Conservation (phyloP, 2,113 vertebrate species). For the Corvus moneduloides region DNA sequence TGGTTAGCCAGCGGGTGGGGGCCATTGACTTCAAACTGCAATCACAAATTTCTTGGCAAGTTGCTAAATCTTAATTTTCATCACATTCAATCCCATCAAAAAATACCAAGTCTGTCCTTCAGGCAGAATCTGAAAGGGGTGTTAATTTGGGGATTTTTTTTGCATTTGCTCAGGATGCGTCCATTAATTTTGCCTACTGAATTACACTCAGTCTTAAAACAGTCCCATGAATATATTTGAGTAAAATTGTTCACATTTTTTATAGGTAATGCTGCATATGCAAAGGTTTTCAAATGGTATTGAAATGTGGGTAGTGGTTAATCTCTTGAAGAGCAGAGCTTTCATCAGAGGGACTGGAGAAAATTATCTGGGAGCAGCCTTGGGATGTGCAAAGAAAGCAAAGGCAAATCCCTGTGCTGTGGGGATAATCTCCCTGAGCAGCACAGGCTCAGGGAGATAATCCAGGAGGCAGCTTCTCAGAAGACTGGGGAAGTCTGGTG, state of each 20-base stretch:
- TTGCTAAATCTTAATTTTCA: background rate
- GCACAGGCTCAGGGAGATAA: background rate
- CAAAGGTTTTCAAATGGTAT: background rate
- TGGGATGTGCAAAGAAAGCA: background rate
- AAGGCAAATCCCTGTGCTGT: background rate
- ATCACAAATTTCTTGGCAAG: background rate
- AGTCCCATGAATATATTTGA: background rate
- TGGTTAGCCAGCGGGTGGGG: fast-evolving
- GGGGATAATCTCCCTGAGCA: background rate
- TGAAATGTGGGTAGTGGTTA: background rate
- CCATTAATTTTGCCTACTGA: background rate
- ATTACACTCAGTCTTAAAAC: background rate
- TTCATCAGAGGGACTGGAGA: background rate
- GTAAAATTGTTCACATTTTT: background rate
- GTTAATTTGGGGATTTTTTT: background rate
- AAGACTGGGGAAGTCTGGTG: background rate
- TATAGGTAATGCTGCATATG: background rate
- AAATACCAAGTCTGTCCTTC: background rate
- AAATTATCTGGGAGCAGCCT: background rate
- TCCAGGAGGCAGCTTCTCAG: background rate
- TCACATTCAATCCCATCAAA: background rate
- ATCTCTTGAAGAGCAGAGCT: background rate
- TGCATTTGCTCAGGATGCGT: background rate
- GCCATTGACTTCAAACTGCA: background rate
- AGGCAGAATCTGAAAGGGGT: background rate